phyloP scores from a whole-genome alignment of 1,140 invertebrate genomes.

The Drosophila aff. region DNA sequence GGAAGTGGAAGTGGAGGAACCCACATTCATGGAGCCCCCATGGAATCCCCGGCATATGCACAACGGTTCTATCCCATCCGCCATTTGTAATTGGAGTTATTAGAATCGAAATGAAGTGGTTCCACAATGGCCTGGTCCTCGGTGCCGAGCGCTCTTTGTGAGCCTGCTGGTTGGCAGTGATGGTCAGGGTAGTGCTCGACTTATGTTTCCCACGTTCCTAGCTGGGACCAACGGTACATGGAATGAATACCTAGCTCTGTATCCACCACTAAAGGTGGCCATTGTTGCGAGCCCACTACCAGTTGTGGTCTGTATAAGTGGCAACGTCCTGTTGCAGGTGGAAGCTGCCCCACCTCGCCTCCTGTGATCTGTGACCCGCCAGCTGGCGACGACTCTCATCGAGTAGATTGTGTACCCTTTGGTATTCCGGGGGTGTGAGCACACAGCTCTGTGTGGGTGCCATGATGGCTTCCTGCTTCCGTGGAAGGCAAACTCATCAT shows the following conservation, averaged over 20 bases:
- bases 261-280: neutral
- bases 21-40: constrained; percentile 17
- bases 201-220: neutral
- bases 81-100: constrained; percentile 83
- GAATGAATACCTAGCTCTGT: neutral
- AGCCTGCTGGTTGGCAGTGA: constrained; percentile 13
- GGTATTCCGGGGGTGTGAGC: constrained; percentile 10
- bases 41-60: constrained; percentile 45
- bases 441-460: constrained; percentile 9
- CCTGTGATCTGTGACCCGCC: constrained; percentile 39
- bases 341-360: constrained; percentile 14
- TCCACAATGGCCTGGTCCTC: constrained; percentile 29
- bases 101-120: constrained; percentile 75
- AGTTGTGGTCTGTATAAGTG: constrained; percentile 67
- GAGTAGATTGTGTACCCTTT: constrained; percentile 37
- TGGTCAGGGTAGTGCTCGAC: constrained; percentile 1
- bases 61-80: constrained; percentile 64
- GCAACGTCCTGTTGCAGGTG: constrained; percentile 73
- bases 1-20: neutral
- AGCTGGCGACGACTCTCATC: constrained; percentile 46
- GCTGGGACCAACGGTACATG: neutral
- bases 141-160: constrained; percentile 12
- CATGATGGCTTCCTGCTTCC: constrained; percentile 79
- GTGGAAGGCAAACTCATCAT: constrained; percentile 76
- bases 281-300: constrained; percentile 35